Base-by-base conservation (phyloP, 2,113 vertebrate genomes). In the Perca flavescens region DNA sequence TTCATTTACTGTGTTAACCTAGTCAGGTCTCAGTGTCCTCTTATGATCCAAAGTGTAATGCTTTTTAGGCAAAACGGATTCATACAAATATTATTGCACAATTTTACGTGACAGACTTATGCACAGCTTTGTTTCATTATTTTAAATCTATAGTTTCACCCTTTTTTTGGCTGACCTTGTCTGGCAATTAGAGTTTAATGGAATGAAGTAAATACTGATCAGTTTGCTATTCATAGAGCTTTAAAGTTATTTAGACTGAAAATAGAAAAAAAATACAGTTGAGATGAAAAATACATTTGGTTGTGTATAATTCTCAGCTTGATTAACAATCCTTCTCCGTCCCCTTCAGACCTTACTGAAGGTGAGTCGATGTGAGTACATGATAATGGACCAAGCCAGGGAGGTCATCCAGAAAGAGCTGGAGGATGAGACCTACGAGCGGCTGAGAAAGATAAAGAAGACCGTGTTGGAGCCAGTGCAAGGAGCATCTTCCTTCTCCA, bases 391-490 rank as follows among this genome's bases (percentile, higher is more conserved):
- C 8, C 47, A 1, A 21, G 93, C 94, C 84, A 91, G 71, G 81
- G 91, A 88, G 64, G 15, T 21, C 36, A 93, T 96, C 77, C 92
- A 93, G 89, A 92, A 9, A 53, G 96, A 96, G 84, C 79, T 96
- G 46, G 88, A 93, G 83, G 94, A 96, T 40, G 95, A 96, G 71
- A 89, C 85, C 2, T 16, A 75, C 0, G 86, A 84, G 43, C 91
- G 76, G 15, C 80, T 96, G 79, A 93, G 80, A 54, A 96, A 94
- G 83, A 65, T 95, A 12, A 96, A 96, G 85, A 95, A 78, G 84
- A 92, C 2, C 22, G 46, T 95, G 40, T 34, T 95, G 15, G 95
- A 95, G 17, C 79, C 85, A 0, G 3, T 92, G 0, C 89, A 93
- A 49, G 93, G 87, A 40, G 25, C 82, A 1, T 68, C 70, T 3